These are phyloP conservation scores for Erythrolamprus reginae DNA, from an alignment of 2,113 vertebrate genomes.

Conservation along the genomic window DNA sequence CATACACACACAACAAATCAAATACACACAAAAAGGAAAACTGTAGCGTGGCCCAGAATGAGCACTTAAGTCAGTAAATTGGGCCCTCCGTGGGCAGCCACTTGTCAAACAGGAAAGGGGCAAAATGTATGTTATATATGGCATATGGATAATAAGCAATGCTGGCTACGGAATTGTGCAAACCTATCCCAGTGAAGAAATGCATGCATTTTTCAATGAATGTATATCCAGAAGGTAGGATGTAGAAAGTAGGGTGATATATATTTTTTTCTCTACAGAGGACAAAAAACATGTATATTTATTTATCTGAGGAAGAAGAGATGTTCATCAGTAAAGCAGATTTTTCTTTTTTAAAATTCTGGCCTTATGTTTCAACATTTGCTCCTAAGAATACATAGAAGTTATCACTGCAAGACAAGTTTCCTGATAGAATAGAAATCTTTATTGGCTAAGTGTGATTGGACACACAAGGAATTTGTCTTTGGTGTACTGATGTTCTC, in stretches of 20 bases:
- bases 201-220: not conserved
- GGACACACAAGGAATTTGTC: no score
- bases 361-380: not conserved
- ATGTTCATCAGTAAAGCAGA: not conserved
- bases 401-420: not conserved
- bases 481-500: no score
- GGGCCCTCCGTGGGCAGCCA: not conserved
- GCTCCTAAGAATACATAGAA: not conserved
- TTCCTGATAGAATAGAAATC: not conserved
- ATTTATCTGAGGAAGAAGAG: not conserved
- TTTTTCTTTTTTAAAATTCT: not conserved
- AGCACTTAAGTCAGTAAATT: not conserved
- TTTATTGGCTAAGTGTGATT: no score
- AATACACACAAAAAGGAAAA: not conserved
- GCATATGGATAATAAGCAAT: not conserved
- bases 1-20: not conserved
- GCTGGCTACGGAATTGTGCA: not conserved
- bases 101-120: not conserved
- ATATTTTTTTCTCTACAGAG: not conserved
- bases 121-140: not conserved
- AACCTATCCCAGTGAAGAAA: not conserved
- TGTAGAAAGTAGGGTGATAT: not conserved
- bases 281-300: not conserved
- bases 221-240: not conserved
- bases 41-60: not conserved